Conservation (phyloP, 2,797 vertebrate genomes). For the Schizopygopsis pylzovi region DNA sequence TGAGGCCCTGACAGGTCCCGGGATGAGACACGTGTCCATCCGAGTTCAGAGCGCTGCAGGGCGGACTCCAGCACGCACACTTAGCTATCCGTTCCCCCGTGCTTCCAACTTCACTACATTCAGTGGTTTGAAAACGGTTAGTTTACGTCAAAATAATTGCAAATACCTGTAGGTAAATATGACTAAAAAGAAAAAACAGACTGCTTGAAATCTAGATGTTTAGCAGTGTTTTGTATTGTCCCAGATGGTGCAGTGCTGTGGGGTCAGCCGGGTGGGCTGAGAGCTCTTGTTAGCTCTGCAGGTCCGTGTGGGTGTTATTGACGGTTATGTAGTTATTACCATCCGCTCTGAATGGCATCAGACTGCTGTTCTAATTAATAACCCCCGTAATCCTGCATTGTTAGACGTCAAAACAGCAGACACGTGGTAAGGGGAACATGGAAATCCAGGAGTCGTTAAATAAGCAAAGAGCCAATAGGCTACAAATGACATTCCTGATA, state of each 20-base stretch:
- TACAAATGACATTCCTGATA: constrained; percentile 76
- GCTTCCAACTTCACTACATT: neutral
- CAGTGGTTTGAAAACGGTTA: neutral
- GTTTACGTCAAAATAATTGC: neutral
- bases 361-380: constrained; percentile 84
- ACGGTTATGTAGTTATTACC: constrained; percentile 82
- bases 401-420: constrained; percentile 71
- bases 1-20: constrained; percentile 73
- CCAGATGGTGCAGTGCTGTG: constrained; percentile 52
- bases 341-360: constrained; percentile 81
- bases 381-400: constrained; percentile 80
- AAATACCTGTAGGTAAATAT: neutral
- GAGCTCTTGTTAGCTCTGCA: constrained; percentile 63
- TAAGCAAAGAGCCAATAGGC: constrained; percentile 41
- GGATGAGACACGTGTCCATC: constrained; percentile 84
- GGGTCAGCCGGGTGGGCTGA: constrained; percentile 65
- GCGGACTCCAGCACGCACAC: constrained; percentile 66
- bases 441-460: constrained; percentile 67
- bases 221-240: constrained; percentile 29
- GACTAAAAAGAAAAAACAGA: neutral
- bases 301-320: constrained; percentile 69
- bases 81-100: constrained; percentile 58
- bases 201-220: neutral
- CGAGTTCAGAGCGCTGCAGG: constrained; percentile 71
- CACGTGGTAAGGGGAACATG: constrained; percentile 66